These are phyloP conservation scores for Sphaerophoria taeniata DNA, from an alignment of 2,888 invertebrate genomes.

Conservation along the genomic window DNA sequence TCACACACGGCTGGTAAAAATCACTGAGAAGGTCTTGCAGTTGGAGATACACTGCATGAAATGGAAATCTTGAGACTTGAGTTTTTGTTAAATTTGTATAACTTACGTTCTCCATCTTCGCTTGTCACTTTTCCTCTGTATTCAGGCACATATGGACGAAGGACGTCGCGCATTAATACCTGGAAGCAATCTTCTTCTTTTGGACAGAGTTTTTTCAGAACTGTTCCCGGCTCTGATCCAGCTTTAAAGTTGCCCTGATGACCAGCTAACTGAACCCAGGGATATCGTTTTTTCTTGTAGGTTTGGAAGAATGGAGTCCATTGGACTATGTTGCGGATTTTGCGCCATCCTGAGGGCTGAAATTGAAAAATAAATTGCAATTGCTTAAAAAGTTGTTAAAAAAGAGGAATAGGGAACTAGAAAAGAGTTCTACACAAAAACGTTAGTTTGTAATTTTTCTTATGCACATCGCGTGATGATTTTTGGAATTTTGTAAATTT, in stretches of 20 bases:
- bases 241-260: constrained; percentile 98
- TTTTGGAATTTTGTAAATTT: no score
- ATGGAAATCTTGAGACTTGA: neutral
- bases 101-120: constrained; percentile 90
- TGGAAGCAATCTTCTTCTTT: constrained; percentile 95
- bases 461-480: no score
- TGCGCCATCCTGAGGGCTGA: constrained; percentile 96
- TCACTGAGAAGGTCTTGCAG: constrained; percentile 96
- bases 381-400: no score
- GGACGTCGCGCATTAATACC: constrained; percentile 91
- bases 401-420: no score
- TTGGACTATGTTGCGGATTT: constrained; percentile 95
- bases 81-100: neutral
- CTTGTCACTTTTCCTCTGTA: constrained; percentile 94
- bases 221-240: constrained; percentile 96
- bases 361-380: constrained; percentile 80
- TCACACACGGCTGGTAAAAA: constrained; percentile 96
- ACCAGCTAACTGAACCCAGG: constrained; percentile 98
- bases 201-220: constrained; percentile 95
- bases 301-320: constrained; percentile 99
- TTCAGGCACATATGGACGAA: constrained; percentile 95
- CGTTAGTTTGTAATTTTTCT: no score
- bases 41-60: constrained; percentile 88
- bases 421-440: no score
- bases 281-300: constrained; percentile 97